Percentiles rank a stretch among this genome's conserved stretches.
phyloP scores from a whole-genome alignment of 2,797 vertebrate species.

The Cynodonichthys magdalenae region DNA sequence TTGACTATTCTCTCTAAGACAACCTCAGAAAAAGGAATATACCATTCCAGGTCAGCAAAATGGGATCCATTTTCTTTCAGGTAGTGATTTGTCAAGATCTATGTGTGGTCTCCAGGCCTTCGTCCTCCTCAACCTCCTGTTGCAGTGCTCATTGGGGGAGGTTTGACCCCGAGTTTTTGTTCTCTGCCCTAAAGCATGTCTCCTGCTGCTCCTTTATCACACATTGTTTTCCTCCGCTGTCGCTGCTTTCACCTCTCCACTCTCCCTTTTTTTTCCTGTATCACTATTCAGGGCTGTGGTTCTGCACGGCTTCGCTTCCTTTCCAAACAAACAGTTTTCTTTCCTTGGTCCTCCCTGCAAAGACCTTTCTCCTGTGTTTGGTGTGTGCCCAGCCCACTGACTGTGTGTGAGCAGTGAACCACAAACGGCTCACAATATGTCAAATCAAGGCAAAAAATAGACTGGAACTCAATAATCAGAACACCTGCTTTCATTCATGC shows the following conservation, averaged over 20 bases:
- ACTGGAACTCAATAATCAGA: background rate
- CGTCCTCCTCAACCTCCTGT: slow-evolving; percentile 26
- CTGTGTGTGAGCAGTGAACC: slow-evolving; percentile 41
- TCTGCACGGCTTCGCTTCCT: slow-evolving; percentile 62
- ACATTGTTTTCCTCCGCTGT: slow-evolving; percentile 45
- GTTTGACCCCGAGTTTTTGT: slow-evolving; percentile 61
- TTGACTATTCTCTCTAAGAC: slow-evolving; percentile 26
- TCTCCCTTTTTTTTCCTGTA: slow-evolving; percentile 49
- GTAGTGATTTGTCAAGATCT: slow-evolving; percentile 49
- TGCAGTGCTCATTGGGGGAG: slow-evolving; percentile 23
- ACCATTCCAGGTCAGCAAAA: slow-evolving; percentile 25
- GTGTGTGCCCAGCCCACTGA: slow-evolving; percentile 8
- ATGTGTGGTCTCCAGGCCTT: slow-evolving; percentile 45
- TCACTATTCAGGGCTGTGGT: slow-evolving; percentile 51
- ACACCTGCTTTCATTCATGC: slow-evolving; percentile 46
- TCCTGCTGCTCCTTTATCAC: slow-evolving; percentile 57
- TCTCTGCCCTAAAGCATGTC: slow-evolving; percentile 58
- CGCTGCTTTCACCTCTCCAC: slow-evolving; percentile 35
- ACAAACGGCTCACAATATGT: slow-evolving; percentile 51
- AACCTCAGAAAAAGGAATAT: slow-evolving; percentile 36
- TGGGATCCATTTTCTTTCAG: slow-evolving; percentile 44
- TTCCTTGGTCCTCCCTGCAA: slow-evolving; percentile 41
- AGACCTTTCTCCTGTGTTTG: slow-evolving; percentile 34
- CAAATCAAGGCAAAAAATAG: slow-evolving; percentile 42
- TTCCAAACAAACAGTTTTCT: slow-evolving; percentile 68